phyloP scores from a whole-genome alignment of 2,797 vertebrate genomes.

The Melanotaenia maccullochi region DNA sequence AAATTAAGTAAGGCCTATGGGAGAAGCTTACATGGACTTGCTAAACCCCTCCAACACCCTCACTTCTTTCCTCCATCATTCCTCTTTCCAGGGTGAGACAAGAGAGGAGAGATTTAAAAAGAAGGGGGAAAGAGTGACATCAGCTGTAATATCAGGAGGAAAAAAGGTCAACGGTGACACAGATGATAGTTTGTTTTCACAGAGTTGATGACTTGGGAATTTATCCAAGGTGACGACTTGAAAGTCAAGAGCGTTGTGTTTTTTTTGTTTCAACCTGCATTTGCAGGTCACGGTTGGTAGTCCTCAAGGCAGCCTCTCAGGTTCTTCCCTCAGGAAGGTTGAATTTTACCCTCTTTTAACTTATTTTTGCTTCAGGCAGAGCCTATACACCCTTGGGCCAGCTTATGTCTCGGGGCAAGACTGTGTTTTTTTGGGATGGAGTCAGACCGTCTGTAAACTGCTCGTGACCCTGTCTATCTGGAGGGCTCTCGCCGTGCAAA shows the following conservation, averaged over 20 bases:
- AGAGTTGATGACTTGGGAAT: conserved; percentile 26
- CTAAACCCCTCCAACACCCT: conserved; percentile 42
- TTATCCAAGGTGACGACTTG: conserved; percentile 26
- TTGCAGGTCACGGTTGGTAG: conserved; percentile 18
- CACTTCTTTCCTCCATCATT: conserved; percentile 33
- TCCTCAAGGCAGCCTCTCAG: conserved; percentile 20
- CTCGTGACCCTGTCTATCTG: conserved; percentile 63
- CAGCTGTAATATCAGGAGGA: conserved; percentile 45
- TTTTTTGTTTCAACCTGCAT: conserved; percentile 30
- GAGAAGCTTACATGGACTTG: conserved; percentile 46
- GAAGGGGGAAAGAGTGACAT: conserved; percentile 39
- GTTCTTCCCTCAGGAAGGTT: conserved; percentile 35
- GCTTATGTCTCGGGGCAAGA: conserved; percentile 40
- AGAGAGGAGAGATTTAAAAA: conserved; percentile 32
- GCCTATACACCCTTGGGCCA: conserved; percentile 31
- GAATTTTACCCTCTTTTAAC: conserved; percentile 46
- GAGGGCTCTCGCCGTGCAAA: conserved; percentile 34
- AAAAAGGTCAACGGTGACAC: conserved; percentile 40
- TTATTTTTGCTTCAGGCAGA: conserved; percentile 37
- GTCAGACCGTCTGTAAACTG: conserved; percentile 75
- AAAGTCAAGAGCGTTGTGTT: conserved; percentile 14
- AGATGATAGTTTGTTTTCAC: conserved; percentile 47
- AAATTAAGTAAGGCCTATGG: conserved; percentile 73
- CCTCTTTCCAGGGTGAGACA: conserved; percentile 42
- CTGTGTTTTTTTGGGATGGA: conserved; percentile 54